Evolutionary conservation across 2,113 vertebrate genomes (phyloP), one percentile per base, ranked within the genome.

Genomic region (Apteryx owenii): DNA sequence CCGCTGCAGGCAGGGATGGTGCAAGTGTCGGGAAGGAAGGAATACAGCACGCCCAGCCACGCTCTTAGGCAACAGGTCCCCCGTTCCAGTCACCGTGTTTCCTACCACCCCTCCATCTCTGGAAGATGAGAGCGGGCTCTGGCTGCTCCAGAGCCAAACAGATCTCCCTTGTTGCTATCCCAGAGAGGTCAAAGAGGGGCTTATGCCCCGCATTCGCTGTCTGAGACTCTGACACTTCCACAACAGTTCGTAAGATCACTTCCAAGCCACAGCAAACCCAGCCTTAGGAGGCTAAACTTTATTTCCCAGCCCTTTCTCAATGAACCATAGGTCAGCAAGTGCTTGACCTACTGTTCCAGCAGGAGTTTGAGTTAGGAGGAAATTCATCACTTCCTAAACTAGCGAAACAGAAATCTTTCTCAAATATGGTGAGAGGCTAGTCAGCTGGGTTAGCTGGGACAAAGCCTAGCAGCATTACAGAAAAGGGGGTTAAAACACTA

Each of bases 41-140:
- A 82, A 29, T 13, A 62, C 2, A 1, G 31, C 33, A 38, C 0
- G 2, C 31, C 40, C 76, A 79, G 14, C 4, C 40, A 48, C 7
- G 82, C 33, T 33, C 46, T 36, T 7, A 8, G 20, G 20, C 26
- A n/a, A 48, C 48, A 77, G 40, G 42, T 38, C 42, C 29, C 42
- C 48, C 4, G 0, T 16, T 46, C 50, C 58, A 51, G 44, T n/a
- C 31, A 18, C 12, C 10, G 22, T 22, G 15, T 4, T 15, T 40
- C 15, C 44, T 17, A 23, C 5, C 7, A 14, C 26, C 2, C 36
- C 44, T 60, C 58, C 9, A 38, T n/a, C 58, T 72, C 36, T 5
- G 7, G 12, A 13, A 82, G 31, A 4, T 10, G 7, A 70, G 70
- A 26, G 46, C 18, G 18, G 20, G 36, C 44, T 80, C 23, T 64